Evolutionary conservation across 2,113 vertebrate genomes (phyloP).

Genomic region (Tetraodon nigroviridis): DNA sequence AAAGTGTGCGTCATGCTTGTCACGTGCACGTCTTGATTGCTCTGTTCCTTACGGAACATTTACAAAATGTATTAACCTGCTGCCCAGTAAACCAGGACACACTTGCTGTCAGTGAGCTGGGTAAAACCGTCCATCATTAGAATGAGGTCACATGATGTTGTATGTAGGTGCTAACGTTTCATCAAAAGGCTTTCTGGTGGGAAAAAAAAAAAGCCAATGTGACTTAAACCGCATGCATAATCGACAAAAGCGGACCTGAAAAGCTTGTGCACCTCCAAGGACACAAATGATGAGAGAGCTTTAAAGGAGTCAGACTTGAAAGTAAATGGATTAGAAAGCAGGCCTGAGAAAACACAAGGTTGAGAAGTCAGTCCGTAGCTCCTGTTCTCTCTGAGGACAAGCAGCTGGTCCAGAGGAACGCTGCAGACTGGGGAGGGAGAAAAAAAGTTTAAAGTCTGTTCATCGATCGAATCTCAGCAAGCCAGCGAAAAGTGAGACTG

Average conservation of each 20-base stretch:
- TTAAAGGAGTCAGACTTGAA: constrained; percentile 57
- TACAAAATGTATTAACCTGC: constrained; percentile 1
- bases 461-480: constrained; percentile 55
- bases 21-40: background rate
- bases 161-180: background rate
- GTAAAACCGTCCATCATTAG: constrained; percentile 15
- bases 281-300: constrained; percentile 41
- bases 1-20: too few species aligned
- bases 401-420: constrained; percentile 36
- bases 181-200: background rate
- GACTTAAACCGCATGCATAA: constrained; percentile 24
- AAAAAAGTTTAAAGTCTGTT: constrained; percentile 52
- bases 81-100: background rate
- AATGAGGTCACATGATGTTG: background rate
- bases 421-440: constrained; percentile 12
- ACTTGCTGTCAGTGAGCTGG: constrained; percentile 14
- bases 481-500: constrained; percentile 19
- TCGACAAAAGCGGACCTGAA: constrained; percentile 5
- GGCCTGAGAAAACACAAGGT: constrained; percentile 45
- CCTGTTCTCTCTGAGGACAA: constrained; percentile 29
- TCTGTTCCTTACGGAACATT: background rate
- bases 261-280: constrained; percentile 31
- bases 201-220: constrained; percentile 6
- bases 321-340: constrained; percentile 49
- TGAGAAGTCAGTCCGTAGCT: constrained; percentile 43